A percentile compares a stretch with the other conserved stretches of the same genome.
Evolutionary conservation across 2,888 invertebrate genomes (phyloP).

Genomic region (Nomada fucata): DNA sequence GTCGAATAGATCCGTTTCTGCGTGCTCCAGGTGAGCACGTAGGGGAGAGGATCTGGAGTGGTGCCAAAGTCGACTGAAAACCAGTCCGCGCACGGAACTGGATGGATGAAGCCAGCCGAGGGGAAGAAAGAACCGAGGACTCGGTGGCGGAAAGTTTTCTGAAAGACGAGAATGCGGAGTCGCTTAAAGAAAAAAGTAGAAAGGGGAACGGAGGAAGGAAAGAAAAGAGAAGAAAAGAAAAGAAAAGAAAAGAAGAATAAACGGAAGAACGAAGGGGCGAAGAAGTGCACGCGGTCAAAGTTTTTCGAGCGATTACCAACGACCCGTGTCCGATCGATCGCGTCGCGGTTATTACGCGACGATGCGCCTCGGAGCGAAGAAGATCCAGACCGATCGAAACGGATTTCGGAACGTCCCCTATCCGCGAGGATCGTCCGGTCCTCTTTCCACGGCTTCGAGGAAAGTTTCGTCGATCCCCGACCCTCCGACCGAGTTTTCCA

Average conservation of each 20-base stretch:
- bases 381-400: conserved; percentile 14
- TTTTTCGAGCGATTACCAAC: conserved; percentile 32
- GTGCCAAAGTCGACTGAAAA: conserved; percentile 61
- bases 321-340: conserved; percentile 40
- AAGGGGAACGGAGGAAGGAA: background rate
- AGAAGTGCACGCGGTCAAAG: conserved; percentile 14
- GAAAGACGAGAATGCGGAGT: background rate
- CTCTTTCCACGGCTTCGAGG: conserved; percentile 35
- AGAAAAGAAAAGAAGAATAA: background rate
- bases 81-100: conserved; percentile 51
- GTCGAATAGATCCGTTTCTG: conserved; percentile 50
- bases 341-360: conserved; percentile 36
- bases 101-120: conserved; percentile 51
- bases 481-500: background rate
- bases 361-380: background rate
- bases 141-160: background rate
- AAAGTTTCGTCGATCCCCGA: conserved; percentile 23
- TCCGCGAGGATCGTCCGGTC: background rate
- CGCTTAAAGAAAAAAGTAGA: background rate
- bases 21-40: conserved; percentile 59
- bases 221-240: too few species aligned
- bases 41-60: conserved; percentile 61
- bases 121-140: conserved; percentile 1
- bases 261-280: background rate
- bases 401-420: background rate